Conservation (phyloP, 2,113 vertebrate species). For the Strigops habroptila region DNA sequence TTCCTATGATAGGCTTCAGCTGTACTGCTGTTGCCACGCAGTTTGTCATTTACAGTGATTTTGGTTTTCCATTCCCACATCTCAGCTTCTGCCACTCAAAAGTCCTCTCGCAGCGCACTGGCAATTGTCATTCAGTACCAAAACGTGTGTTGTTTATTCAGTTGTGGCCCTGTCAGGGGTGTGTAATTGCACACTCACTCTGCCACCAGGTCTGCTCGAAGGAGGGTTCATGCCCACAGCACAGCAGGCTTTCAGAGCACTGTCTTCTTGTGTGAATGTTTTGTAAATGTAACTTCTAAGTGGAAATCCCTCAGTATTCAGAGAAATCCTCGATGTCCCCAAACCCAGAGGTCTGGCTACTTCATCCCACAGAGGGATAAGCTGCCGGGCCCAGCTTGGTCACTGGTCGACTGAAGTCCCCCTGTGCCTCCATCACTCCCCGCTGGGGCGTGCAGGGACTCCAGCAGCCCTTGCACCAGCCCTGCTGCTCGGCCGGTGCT, state of each 20-base stretch:
- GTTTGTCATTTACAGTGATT: background rate
- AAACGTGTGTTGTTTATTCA: fast-evolving
- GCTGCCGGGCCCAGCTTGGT: too few species aligned
- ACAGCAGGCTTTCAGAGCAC: background rate
- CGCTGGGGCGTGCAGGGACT: fast-evolving
- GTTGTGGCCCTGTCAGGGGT: background rate
- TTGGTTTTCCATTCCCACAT: fast-evolving
- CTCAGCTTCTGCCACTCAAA: background rate
- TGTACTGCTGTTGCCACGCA: background rate
- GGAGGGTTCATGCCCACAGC: background rate
- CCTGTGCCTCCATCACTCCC: background rate
- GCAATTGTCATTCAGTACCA: fast-evolving
- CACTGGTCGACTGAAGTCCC: background rate
- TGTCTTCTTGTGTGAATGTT: background rate
- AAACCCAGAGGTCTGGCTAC: background rate
- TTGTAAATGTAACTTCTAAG: background rate
- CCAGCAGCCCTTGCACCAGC: background rate
- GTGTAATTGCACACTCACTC: fast-evolving
- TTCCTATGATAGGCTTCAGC: fast-evolving
- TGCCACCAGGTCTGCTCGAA: fast-evolving
- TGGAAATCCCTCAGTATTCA: too few species aligned
- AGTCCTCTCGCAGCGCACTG: fast-evolving
- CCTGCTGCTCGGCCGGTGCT: fast-evolving
- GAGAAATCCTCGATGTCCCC: background rate
- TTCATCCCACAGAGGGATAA: fast-evolving